These are phyloP conservation scores for Gastrophryne carolinensis DNA, from an alignment of 2,797 vertebrate species.

Conservation along the genomic window DNA sequence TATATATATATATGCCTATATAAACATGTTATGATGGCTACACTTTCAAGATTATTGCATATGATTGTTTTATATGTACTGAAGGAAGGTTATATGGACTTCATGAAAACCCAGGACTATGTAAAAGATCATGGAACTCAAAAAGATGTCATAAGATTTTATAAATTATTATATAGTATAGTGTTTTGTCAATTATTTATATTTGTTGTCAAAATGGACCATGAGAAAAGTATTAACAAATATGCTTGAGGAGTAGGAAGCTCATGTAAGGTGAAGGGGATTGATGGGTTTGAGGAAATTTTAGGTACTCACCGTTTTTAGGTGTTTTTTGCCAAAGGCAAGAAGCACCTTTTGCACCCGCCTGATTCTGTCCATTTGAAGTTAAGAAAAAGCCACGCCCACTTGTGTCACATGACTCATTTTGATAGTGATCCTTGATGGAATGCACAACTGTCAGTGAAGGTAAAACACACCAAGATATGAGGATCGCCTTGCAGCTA, in stretches of 20 bases:
- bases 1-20: too few species aligned
- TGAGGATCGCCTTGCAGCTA: slow-evolving; percentile 22
- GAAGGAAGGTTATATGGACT: too few species aligned
- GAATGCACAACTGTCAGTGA: slow-evolving; percentile 40
- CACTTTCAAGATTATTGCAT: too few species aligned
- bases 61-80: too few species aligned
- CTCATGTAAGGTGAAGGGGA: not conserved
- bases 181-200: too few species aligned
- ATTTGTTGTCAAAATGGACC: too few species aligned
- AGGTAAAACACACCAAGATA: slow-evolving; percentile 39
- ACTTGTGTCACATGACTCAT: slow-evolving; percentile 33
- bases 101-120: too few species aligned
- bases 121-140: too few species aligned
- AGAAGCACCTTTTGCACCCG: slow-evolving; percentile 33
- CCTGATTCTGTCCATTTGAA: slow-evolving; percentile 34
- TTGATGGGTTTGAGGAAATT: not conserved
- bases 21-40: too few species aligned
- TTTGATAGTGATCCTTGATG: slow-evolving; percentile 36
- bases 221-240: not conserved
- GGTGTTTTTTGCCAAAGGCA: slow-evolving; percentile 31
- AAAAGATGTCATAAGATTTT: too few species aligned
- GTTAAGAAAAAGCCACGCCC: slow-evolving; percentile 34
- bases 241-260: not conserved
- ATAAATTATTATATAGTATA: too few species aligned
- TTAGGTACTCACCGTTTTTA: slow-evolving; percentile 27